A percentile compares a stretch with the other conserved stretches of the same genome.
phyloP scores from a whole-genome alignment of 2,888 invertebrate genomes.

The Ormyrus thymus region DNA sequence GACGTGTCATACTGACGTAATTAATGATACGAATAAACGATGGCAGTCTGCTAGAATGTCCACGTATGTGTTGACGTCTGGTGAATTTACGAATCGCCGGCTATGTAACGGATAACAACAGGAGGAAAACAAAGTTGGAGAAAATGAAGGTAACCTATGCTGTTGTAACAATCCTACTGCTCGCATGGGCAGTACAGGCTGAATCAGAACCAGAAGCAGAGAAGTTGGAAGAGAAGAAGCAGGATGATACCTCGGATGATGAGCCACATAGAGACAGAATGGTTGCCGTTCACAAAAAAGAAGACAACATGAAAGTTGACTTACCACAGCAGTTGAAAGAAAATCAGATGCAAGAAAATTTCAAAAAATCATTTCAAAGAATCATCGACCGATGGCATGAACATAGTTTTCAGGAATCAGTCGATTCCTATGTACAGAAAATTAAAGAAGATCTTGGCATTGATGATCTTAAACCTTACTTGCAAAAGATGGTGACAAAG shows the following conservation, averaged over 20 bases:
- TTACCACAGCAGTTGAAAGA: too few species aligned
- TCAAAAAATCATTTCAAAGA: neutral
- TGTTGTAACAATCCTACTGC: slow-evolving; percentile 57
- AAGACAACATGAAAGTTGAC: too few species aligned
- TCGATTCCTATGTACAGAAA: too few species aligned
- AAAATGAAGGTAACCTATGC: slow-evolving; percentile 59
- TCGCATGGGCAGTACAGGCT: slow-evolving; percentile 59
- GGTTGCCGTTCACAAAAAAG: too few species aligned
- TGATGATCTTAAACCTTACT: too few species aligned
- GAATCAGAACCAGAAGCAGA: slow-evolving; percentile 59
- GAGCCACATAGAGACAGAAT: neutral
- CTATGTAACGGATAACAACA: slow-evolving; percentile 53
- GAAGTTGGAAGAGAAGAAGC: slow-evolving; percentile 51
- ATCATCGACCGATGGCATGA: slow-evolving; percentile 42
- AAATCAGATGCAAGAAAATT: slow-evolving; percentile 40
- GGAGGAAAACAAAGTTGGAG: slow-evolving; percentile 42
- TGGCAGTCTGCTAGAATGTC: slow-evolving; percentile 61
- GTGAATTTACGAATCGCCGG: slow-evolving; percentile 45
- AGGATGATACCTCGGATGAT: slow-evolving; percentile 43
- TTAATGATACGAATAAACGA: slow-evolving; percentile 48
- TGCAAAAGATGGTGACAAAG: slow-evolving; percentile 42
- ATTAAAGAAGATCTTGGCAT: too few species aligned
- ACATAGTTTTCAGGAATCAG: too few species aligned
- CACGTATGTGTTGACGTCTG: slow-evolving; percentile 63
- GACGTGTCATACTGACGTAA: slow-evolving; percentile 70